phyloP scores from a whole-genome alignment of 2,797 vertebrate genomes.

The Todus mexicanus region DNA sequence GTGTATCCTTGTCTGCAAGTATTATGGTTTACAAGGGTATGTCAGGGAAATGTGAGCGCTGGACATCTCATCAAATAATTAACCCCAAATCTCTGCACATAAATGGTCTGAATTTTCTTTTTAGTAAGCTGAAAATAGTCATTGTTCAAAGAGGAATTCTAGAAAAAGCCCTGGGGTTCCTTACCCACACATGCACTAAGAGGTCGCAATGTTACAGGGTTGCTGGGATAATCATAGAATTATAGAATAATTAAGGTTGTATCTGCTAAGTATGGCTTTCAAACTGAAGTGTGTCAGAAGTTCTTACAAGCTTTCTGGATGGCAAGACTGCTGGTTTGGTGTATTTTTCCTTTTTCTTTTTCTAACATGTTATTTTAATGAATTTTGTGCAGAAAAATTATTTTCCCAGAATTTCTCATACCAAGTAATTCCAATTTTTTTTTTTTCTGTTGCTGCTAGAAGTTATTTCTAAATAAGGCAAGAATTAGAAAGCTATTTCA shows the following conservation, averaged over 20 bases:
- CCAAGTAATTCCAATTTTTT: not conserved
- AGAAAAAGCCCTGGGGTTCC: rapidly evolving
- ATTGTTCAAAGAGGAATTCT: not conserved
- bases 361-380: not conserved
- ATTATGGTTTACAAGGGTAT: not conserved
- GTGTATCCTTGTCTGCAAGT: not conserved
- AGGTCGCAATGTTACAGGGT: not conserved
- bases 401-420: not conserved
- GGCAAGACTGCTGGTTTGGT: not conserved
- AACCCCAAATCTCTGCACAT: not conserved
- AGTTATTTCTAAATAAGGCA: not conserved
- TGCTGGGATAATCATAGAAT: not conserved
- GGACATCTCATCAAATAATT: not conserved
- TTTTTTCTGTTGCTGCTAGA: not conserved
- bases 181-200: not conserved
- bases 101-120: not conserved
- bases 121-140: too few relatives aligned
- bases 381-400: not conserved
- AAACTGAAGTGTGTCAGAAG: not conserved
- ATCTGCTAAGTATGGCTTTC: not conserved
- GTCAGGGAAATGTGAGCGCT: not conserved
- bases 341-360: too few relatives aligned
- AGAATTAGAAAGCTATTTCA: not conserved
- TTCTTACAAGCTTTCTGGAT: not conserved
- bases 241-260: too few relatives aligned